Conservation (phyloP, 2,888 invertebrate species). For the Molorchus minor region DNA sequence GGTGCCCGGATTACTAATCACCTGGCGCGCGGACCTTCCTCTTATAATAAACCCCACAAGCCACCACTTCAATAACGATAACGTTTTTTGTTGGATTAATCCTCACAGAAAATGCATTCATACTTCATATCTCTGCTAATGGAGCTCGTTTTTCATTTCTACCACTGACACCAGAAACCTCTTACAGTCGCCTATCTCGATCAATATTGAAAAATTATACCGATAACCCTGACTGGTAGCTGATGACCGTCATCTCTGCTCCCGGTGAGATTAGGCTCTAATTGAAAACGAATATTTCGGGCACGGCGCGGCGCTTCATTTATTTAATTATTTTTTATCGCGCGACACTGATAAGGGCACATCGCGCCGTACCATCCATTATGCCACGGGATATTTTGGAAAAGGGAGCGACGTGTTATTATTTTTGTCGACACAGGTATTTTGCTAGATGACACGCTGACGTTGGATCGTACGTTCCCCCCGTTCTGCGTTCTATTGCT, state of each 20-base stretch:
- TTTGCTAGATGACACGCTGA: background rate
- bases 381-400: background rate
- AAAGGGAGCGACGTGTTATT: constrained; percentile 4
- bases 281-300: constrained; percentile 25
- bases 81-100: constrained; percentile 59
- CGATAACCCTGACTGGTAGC: constrained; percentile 27
- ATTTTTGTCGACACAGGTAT: background rate
- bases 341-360: constrained; percentile 7
- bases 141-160: constrained; percentile 60
- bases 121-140: constrained; percentile 61
- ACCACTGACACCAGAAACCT: constrained; percentile 37
- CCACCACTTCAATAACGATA: constrained; percentile 38
- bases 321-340: constrained; percentile 27
- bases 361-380: background rate
- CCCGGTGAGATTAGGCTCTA: constrained; percentile 26
- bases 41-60: constrained; percentile 47
- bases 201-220: constrained; percentile 34
- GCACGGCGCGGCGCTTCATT: constrained; percentile 9
- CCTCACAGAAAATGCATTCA: constrained; percentile 62
- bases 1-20: constrained; percentile 56
- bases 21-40: constrained; percentile 49
- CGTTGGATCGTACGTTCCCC: background rate
- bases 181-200: constrained; percentile 28
- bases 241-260: constrained; percentile 30
- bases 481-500: too few relatives aligned